Conservation (phyloP, 1,140 invertebrate genomes). For the Patella vulgata region DNA sequence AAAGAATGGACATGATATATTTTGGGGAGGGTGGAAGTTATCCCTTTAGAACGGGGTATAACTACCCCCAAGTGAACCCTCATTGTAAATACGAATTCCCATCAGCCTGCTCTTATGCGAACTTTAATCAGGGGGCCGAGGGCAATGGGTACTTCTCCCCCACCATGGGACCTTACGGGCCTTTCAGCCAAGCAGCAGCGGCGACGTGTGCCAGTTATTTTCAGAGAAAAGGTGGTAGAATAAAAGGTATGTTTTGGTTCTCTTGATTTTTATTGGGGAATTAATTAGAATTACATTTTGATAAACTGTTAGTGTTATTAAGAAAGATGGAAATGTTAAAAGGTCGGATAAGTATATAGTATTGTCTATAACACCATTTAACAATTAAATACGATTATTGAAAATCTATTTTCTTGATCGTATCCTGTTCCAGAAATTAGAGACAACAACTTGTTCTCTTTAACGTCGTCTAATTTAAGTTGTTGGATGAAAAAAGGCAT, state of each 20-base stretch:
- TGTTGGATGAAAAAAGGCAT: no score
- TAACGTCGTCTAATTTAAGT: no score
- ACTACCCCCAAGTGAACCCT: conserved; percentile 21
- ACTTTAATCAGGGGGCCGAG: conserved; percentile 6
- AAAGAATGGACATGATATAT: conserved; percentile 30
- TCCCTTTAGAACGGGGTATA: conserved; percentile 1
- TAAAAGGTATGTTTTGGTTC: conserved; percentile 30
- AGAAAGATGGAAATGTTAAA: no score
- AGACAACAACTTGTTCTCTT: no score
- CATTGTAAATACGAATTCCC: conserved; percentile 29
- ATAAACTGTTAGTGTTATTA: no score
- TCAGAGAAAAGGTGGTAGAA: conserved; percentile 16
- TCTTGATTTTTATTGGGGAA: no score
- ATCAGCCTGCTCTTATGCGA: conserved; percentile 22
- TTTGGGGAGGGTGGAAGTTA: conserved; percentile 28
- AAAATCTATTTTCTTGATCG: no score
- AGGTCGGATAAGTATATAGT: no score
- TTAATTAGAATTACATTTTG: no score
- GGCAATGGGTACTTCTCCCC: conserved; percentile 14
- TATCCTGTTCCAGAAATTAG: no score
- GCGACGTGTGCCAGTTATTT: conserved; percentile 20
- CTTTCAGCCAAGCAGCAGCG: conserved; percentile 10
- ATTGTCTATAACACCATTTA: no score
- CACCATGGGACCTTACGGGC: conserved; percentile 20
- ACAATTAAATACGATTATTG: no score